Evolutionary conservation across 30 jellyfish, hydroid and myxozoan genomes (phyloP), one percentile per base, ranked within the genome.

Genomic region (Pelagia noctiluca): DNA sequence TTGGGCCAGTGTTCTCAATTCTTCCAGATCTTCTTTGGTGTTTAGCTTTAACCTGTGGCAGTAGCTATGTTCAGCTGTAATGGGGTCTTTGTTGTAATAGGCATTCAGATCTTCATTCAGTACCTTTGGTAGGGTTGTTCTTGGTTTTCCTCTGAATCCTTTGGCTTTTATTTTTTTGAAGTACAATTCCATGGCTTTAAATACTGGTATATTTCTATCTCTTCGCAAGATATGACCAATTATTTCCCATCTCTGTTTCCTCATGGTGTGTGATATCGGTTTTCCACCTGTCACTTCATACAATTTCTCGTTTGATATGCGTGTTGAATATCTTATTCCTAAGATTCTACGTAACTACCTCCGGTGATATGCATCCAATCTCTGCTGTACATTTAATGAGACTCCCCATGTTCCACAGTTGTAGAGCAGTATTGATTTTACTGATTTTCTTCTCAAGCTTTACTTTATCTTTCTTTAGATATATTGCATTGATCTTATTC

Each of bases 361-460:
- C 30, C 87, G 29, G 54, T 46, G 67, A 36, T 23, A 78, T 21
- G 68, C 66, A 66, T 80, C 72, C 53, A 80, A 52, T 52, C 72
- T 80, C 68, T 66, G 37, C 49, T 80, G 82, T n/a, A 34, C 75
- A 28, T 66, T 80, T 16, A 35, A 29, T 13, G 72, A 42, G 16
- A 66, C 83, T 0, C 89, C 89, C 80, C 89, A 78, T 35, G 89
- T 57, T 63, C 89, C 80, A 49, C 89, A 57, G 71, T n/a, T n/a
- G n/a, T 47, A 8, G 61, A 47, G 61, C 61, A 47, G 61, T 47
- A 47, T 19, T 47, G 61, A 57, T 57, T 63, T 75, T 23, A 63
- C 38, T 63, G 42, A 63, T 63, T 63, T 57, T 63, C 75, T 63
- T 63, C 75, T 63, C 42, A 22, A 63, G 42, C 42, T 63, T 4